These are phyloP conservation scores for Neodiprion fabricii DNA, from an alignment of 1,140 invertebrate genomes.

Conservation along the genomic window DNA sequence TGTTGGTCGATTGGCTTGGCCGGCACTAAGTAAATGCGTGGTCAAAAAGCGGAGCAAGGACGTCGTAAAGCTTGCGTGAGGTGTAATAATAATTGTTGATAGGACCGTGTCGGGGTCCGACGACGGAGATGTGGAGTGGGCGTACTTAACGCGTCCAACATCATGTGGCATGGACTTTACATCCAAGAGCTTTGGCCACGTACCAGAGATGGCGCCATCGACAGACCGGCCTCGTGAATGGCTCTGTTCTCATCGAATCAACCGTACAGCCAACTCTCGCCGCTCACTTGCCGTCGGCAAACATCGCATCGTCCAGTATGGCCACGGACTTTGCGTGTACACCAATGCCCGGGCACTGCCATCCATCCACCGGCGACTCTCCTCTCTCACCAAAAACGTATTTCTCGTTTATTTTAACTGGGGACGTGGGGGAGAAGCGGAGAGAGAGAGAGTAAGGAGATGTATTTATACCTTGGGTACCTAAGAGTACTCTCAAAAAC, in stretches of 20 bases:
- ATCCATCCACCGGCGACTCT: no score
- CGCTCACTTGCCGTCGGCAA: background rate
- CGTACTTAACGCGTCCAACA: background rate
- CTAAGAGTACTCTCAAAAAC: no score
- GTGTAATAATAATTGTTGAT: background rate
- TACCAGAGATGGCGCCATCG: conserved; percentile 1
- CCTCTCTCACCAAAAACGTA: no score
- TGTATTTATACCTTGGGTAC: no score
- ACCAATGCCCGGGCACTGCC: no score
- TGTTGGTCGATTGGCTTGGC: no score
- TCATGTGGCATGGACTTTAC: background rate
- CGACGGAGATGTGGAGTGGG: no score
- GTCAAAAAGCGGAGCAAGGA: background rate
- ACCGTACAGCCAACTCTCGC: background rate
- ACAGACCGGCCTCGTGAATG: background rate
- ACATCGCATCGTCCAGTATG: background rate
- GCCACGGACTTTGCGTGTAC: background rate
- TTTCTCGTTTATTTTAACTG: no score
- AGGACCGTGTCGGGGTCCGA: background rate
- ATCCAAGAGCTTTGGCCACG: background rate
- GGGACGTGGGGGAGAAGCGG: no score
- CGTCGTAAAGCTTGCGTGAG: background rate
- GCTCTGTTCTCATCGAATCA: background rate
- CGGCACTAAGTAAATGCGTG: no score
- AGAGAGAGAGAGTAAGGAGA: no score